phyloP scores from a whole-genome alignment of 2,797 vertebrate species.

The Ispidina lecontei region DNA sequence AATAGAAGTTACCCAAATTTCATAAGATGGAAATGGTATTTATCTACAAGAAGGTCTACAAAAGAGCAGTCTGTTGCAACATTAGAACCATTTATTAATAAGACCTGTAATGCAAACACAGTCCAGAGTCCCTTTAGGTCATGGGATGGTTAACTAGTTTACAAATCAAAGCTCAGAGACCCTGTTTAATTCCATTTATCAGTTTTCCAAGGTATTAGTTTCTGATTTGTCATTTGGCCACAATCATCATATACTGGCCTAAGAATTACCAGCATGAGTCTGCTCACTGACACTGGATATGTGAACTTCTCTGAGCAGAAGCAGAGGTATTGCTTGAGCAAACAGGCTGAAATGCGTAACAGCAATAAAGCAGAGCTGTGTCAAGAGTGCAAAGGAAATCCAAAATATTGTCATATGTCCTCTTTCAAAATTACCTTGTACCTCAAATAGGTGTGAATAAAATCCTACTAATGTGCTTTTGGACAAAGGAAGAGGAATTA shows the following conservation, averaged over 20 bases:
- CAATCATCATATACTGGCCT: background rate
- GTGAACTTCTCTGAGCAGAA: background rate
- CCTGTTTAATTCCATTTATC: background rate
- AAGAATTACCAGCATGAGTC: background rate
- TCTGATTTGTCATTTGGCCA: background rate
- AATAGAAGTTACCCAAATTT: background rate
- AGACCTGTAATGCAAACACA: background rate
- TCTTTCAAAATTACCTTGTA: background rate
- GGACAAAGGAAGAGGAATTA: background rate
- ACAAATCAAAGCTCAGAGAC: background rate
- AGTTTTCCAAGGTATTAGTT: background rate
- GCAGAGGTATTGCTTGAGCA: background rate
- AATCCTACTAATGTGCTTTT: background rate
- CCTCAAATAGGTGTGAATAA: background rate
- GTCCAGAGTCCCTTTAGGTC: background rate
- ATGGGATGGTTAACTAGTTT: fast-evolving
- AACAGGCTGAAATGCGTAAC: background rate
- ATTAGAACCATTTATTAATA: background rate
- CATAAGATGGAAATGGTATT: background rate
- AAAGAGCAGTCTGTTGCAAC: background rate
- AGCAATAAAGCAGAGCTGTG: background rate
- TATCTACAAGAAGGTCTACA: background rate
- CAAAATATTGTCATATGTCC: background rate
- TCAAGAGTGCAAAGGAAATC: background rate
- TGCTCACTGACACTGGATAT: background rate